Percentiles rank a stretch among this genome's conserved stretches.
These are phyloP conservation scores for Lophochroa leadbeateri DNA, from an alignment of 2,113 vertebrate species.

Conservation along the genomic window DNA sequence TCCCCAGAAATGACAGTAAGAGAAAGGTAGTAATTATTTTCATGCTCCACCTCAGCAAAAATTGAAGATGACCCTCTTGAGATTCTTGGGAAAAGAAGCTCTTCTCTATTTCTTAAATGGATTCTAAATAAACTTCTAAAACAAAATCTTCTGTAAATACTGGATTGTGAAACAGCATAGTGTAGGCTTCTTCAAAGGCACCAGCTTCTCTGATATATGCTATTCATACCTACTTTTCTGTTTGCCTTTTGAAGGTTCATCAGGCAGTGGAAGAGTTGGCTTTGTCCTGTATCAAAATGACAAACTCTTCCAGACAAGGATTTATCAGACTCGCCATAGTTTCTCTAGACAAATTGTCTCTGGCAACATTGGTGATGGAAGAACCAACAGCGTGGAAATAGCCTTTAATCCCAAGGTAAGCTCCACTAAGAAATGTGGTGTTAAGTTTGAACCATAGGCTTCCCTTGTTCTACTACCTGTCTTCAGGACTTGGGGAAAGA, in stretches of 20 bases:
- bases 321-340: not conserved
- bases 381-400: not conserved
- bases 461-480: not conserved
- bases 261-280: not conserved
- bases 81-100: not conserved
- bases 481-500: not conserved
- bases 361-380: not conserved
- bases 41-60: not conserved
- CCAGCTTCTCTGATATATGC: not conserved
- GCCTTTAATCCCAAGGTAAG: conserved; percentile 59
- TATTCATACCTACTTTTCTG: not conserved
- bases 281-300: conserved; percentile 72
- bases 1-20: not conserved
- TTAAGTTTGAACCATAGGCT: not conserved
- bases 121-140: not conserved
- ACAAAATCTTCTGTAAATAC: not conserved
- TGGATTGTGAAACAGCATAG: not conserved
- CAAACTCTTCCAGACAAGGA: conserved; percentile 66
- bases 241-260: not conserved
- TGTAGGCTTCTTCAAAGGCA: not conserved
- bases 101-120: not conserved
- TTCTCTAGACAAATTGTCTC: conserved; percentile 48
- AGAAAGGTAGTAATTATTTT: not conserved
- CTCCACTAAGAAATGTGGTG: not conserved
- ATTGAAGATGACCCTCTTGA: not conserved